Percentiles rank a stretch among this genome's conserved stretches.
These are phyloP conservation scores for Stylophora pistillata DNA, from an alignment of 64 coral and sea anemone species.

Conservation along the genomic window DNA sequence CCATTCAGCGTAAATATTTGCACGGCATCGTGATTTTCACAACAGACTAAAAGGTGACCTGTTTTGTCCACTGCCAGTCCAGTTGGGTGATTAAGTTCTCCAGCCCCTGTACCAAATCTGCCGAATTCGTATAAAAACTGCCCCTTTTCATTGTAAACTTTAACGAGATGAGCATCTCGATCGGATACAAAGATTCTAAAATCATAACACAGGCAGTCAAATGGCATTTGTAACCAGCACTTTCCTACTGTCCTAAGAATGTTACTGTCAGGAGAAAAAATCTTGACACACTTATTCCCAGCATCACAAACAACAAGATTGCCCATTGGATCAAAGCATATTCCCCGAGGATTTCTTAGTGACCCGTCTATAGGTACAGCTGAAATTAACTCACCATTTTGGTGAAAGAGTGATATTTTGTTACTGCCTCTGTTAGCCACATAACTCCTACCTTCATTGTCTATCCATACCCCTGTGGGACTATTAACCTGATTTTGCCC, in stretches of 20 bases:
- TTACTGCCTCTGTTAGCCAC: conserved; percentile 13
- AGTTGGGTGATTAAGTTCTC: not conserved
- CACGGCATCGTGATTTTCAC: not conserved
- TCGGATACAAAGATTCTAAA: conserved; percentile 12
- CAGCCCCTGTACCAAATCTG: not conserved
- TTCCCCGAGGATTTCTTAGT: not conserved
- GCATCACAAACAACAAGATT: conserved; percentile 14
- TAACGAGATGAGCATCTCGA: not conserved
- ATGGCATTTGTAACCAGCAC: not conserved
- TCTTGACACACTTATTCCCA: not conserved
- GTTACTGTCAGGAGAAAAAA: not conserved
- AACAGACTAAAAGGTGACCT: conserved; percentile 35
- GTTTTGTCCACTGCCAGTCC: conserved; percentile 47
- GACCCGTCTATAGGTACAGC: too few relatives aligned
- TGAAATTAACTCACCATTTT: not conserved
- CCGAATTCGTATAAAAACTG: conserved; percentile 1
- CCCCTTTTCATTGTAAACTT: not conserved
- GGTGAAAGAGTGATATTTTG: conserved; percentile 1
- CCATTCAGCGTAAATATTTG: conserved; percentile 25
- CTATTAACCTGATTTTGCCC: not conserved
- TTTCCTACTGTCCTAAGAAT: not conserved
- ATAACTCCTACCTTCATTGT: conserved; percentile 14
- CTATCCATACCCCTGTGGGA: not conserved
- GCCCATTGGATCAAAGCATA: not conserved
- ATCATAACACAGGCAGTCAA: not conserved